Conservation (phyloP, 2,888 invertebrate genomes). For the Plutella xylostella region DNA sequence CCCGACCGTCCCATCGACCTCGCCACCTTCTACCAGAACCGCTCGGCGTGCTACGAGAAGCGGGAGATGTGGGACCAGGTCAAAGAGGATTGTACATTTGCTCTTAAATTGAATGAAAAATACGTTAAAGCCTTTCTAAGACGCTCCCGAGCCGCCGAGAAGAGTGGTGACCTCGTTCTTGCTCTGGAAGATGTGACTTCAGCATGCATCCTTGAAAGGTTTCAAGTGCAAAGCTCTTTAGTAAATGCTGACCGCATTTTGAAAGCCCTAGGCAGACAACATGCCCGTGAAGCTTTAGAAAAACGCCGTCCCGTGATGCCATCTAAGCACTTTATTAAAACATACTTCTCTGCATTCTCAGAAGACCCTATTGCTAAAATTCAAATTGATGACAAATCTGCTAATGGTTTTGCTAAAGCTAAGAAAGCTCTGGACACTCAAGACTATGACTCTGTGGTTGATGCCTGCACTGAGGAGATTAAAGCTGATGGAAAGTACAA, state of each 20-base stretch:
- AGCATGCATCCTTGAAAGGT: conserved; percentile 90
- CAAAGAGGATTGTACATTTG: conserved; percentile 87
- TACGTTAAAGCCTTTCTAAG: conserved; percentile 91
- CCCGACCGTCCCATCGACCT: conserved; percentile 78
- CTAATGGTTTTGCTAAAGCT: conserved; percentile 78
- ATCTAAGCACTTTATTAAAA: conserved; percentile 86
- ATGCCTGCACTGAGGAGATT: conserved; percentile 84
- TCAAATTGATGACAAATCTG: conserved; percentile 45
- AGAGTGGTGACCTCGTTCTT: conserved; percentile 80
- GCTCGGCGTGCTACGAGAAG: conserved; percentile 95
- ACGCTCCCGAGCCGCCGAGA: conserved; percentile 86
- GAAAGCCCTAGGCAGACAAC: conserved; percentile 80
- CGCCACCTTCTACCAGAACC: conserved; percentile 94
- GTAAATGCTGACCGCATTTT: conserved; percentile 89
- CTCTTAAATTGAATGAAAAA: conserved; percentile 84
- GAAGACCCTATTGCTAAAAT: conserved; percentile 83
- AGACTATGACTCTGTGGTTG: conserved; percentile 82
- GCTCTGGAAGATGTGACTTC: conserved; percentile 94
- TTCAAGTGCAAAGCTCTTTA: conserved; percentile 84
- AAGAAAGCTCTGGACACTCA: conserved; percentile 76
- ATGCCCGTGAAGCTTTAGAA: conserved; percentile 80
- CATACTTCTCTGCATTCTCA: conserved; percentile 89
- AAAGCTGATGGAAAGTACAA: conserved; percentile 72
- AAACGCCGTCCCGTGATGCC: conserved; percentile 81
- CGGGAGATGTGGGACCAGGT: conserved; percentile 87